phyloP scores from a whole-genome alignment of 2,888 invertebrate genomes.

The Heliothis peltigera region DNA sequence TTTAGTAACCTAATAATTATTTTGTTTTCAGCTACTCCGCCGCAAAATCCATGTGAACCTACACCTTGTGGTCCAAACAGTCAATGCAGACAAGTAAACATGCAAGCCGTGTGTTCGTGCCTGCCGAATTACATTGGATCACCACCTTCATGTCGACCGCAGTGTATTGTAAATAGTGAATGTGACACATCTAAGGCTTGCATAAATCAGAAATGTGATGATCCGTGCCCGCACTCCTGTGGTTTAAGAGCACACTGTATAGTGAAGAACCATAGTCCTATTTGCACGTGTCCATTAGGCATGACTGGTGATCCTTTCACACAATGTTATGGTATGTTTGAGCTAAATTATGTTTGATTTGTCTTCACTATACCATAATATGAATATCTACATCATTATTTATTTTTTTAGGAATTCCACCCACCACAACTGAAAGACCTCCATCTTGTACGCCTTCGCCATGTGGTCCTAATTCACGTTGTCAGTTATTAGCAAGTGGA shows the following conservation, averaged over 20 bases:
- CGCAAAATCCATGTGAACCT: constrained; percentile 93
- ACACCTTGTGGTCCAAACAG: constrained; percentile 97
- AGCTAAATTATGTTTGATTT: neutral
- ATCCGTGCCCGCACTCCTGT: constrained; percentile 96
- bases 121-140: constrained; percentile 94
- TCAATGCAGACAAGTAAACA: constrained; percentile 94
- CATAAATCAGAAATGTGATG: constrained; percentile 95
- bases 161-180: constrained; percentile 96
- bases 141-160: constrained; percentile 95
- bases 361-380: neutral
- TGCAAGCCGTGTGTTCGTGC: constrained; percentile 96
- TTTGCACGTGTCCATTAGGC: constrained; percentile 95
- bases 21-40: constrained; percentile 79
- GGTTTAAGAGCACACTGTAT: constrained; percentile 96
- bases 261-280: constrained; percentile 95
- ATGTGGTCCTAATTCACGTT: constrained; percentile 95
- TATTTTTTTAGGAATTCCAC: constrained; percentile 74
- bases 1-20: constrained; percentile 17
- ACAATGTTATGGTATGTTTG: constrained; percentile 93
- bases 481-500: constrained; percentile 92
- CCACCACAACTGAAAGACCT: constrained; percentile 90
- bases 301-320: constrained; percentile 96
- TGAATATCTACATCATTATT: neutral
- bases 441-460: constrained; percentile 95
- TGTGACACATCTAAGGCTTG: constrained; percentile 95